A percentile compares a stretch with the other conserved stretches of the same genome.
Evolutionary conservation across 2,797 vertebrate genomes (phyloP).

Genomic region (Falco peregrinus): DNA sequence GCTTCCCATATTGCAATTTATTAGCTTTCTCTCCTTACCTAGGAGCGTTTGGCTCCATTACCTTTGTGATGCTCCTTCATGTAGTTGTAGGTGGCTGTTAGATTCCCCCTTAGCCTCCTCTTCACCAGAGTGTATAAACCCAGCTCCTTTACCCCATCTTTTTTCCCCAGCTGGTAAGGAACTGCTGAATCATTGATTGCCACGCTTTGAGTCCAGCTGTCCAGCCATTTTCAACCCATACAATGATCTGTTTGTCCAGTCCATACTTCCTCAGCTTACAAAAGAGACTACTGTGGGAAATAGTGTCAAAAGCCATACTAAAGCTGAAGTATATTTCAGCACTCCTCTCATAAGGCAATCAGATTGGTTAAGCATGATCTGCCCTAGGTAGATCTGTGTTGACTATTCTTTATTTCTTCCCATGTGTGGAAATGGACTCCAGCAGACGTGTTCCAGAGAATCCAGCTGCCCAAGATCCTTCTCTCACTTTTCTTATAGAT

Average conservation of each 20-base stretch:
- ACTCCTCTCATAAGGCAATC: not conserved
- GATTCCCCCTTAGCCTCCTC: not conserved
- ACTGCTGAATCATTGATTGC: not conserved
- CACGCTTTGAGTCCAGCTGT: slow-evolving; percentile 21
- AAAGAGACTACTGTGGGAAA: not conserved
- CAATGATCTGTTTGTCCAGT: not conserved
- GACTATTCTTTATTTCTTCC: not conserved
- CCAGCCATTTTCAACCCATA: not conserved
- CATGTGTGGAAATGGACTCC: not conserved
- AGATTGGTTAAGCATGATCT: not conserved
- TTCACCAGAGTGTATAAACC: not conserved
- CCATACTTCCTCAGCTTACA: not conserved
- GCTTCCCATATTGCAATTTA: not conserved
- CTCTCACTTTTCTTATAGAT: not conserved
- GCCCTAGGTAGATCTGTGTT: not conserved
- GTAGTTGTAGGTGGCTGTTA: not conserved
- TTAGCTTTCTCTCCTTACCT: not conserved
- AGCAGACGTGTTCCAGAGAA: not conserved
- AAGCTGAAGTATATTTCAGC: not conserved
- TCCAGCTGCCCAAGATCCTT: not conserved
- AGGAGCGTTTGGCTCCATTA: not conserved
- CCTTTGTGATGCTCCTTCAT: not conserved
- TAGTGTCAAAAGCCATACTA: not conserved
- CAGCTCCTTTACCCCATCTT: not conserved
- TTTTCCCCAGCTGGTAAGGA: not conserved